Evolutionary conservation across 2,113 vertebrate species (phyloP), one percentile per base, ranked within the genome.

Genomic region (Sinocyclocheilus anophthalmus): DNA sequence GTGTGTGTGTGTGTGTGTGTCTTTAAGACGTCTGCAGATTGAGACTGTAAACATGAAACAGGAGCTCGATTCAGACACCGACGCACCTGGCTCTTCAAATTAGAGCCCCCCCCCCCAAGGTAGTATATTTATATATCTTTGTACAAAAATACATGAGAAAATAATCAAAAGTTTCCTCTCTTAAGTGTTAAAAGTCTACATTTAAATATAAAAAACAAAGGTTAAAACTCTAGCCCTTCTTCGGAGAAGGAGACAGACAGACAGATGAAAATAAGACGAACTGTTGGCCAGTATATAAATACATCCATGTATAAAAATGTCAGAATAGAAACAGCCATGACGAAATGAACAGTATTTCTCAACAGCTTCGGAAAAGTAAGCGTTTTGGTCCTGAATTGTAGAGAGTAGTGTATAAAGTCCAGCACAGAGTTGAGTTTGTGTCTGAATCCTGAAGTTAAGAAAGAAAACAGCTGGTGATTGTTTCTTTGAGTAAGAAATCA

Each of bases 91-190:
- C 94, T 96, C 93, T 95, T 96, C 93, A 93, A 95, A 96, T 96
- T 94, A 96, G 96, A 96, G 98, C 95, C 97, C 50, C 97, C 96
- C n/a, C n/a, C n/a, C n/a, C n/a, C n/a, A n/a, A n/a, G n/a, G n/a
- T n/a, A n/a, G n/a, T n/a, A n/a, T n/a, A n/a, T 45, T 26, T n/a
- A 98, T 97, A 98, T 98, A 95, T 93, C 94, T 99, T 98, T 98
- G 97, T 99, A 99, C 98, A 99, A 99, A 99, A 99, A 99, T 99
- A 99, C 98, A 99, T 98, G 97, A 99, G 97, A 99, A 99, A 99
- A 99, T 99, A 99, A 99, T 99, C 97, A 97, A 98, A 98, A 96
- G 97, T 98, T 98, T 98, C 95, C 95, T 98, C 96, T 96, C 96
- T 95, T 98, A 98, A 97, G 97, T 98, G 97, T 98, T 96, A 98